A percentile compares a stretch with the other conserved stretches of the same genome.
phyloP scores from a whole-genome alignment of 23 tunicate species.

The Halocynthia roretzi region DNA sequence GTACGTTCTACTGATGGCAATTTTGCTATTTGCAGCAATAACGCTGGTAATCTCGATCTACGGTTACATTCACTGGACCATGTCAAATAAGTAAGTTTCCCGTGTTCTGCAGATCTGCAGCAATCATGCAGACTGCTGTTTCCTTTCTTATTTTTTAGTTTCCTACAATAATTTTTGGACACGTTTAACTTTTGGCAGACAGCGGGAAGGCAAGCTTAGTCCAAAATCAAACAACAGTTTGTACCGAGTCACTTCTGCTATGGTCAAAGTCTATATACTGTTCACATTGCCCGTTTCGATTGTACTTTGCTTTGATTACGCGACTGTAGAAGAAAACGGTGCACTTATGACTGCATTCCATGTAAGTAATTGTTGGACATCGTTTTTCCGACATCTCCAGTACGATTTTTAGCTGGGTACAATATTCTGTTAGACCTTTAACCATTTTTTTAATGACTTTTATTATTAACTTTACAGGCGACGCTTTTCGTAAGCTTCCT shows the following conservation, averaged over 20 bases:
- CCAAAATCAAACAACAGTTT: slow-evolving; percentile 19
- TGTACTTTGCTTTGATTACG: slow-evolving; percentile 42
- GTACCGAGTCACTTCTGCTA: not conserved
- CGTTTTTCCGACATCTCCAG: not conserved
- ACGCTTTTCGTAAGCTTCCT: slow-evolving; percentile 20
- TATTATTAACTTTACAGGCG: slow-evolving; percentile 1
- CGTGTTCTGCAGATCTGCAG: too few relatives aligned
- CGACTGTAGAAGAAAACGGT: slow-evolving; percentile 17
- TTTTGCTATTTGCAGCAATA: slow-evolving; percentile 41
- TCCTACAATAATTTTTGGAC: not conserved
- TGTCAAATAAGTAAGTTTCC: slow-evolving; percentile 46
- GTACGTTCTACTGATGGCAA: slow-evolving; percentile 51
- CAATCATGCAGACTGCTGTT: too few relatives aligned
- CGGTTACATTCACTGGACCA: slow-evolving; percentile 38
- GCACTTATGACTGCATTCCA: slow-evolving; percentile 42
- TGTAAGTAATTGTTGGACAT: slow-evolving; percentile 21
- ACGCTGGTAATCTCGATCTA: slow-evolving; percentile 30
- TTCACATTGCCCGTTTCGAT: slow-evolving; percentile 62
- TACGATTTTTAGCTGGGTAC: too few relatives aligned
- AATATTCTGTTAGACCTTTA: too few relatives aligned
- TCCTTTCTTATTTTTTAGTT: not conserved
- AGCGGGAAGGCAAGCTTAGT: not conserved
- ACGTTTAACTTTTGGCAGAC: not conserved
- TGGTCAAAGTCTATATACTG: slow-evolving; percentile 37
- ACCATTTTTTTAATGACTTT: too few relatives aligned